These are phyloP conservation scores for Pollenia amentaria DNA, from an alignment of 2,888 invertebrate genomes.

Conservation along the genomic window DNA sequence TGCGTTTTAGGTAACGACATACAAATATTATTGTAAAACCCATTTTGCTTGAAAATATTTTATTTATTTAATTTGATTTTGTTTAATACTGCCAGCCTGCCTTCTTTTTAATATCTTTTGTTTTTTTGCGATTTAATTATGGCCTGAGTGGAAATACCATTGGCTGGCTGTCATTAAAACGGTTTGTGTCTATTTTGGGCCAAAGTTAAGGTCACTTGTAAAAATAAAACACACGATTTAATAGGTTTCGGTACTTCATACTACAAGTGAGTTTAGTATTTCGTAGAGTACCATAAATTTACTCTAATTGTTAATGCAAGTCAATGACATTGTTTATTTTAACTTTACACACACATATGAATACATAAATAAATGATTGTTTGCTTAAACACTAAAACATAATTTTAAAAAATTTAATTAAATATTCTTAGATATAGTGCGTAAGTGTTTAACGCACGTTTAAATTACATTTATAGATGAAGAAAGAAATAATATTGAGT, in stretches of 20 bases:
- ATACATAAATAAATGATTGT: not conserved
- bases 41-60: not conserved
- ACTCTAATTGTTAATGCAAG: constrained; percentile 58
- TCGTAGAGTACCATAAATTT: constrained; percentile 17
- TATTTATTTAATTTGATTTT: not conserved
- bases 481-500: constrained; percentile 19
- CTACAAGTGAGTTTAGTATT: not conserved
- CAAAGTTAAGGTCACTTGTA: constrained; percentile 66
- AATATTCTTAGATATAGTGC: not conserved
- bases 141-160: constrained; percentile 25
- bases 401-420: constrained; percentile 17
- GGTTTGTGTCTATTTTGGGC: constrained; percentile 43
- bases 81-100: not conserved
- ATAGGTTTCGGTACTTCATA: not conserved
- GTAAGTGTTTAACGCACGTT: constrained; percentile 13
- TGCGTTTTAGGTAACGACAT: no score
- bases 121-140: not conserved
- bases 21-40: no score
- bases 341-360: not conserved
- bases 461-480: constrained; percentile 9
- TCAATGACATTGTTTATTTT: constrained; percentile 14
- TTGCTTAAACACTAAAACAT: not conserved
- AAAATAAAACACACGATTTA: constrained; percentile 8
- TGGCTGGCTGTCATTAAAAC: constrained; percentile 21
- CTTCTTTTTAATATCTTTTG: not conserved